Percentiles rank a stretch among this genome's conserved stretches.
Evolutionary conservation across 1,140 invertebrate species (phyloP).

Genomic region (Colletes latitarsis): DNA sequence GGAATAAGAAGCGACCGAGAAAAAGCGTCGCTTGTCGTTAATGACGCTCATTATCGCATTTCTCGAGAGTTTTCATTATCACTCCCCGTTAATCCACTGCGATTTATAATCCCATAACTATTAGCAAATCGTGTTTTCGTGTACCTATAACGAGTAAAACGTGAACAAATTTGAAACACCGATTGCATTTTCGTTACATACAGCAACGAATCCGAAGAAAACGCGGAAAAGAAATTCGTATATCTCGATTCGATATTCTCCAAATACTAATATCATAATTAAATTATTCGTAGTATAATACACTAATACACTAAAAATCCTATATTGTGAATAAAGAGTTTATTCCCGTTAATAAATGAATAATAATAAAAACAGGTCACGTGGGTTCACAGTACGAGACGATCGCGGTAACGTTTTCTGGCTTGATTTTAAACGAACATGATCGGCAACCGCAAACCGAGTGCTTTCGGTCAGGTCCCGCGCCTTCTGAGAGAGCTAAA

Average conservation of each 20-base stretch:
- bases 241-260: slow-evolving; percentile 3
- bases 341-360: no score
- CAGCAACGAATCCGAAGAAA: not conserved
- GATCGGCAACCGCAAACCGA: not conserved
- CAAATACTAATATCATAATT: not conserved
- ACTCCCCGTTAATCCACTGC: not conserved
- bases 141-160: not conserved
- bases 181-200: slow-evolving; percentile 4
- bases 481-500: not conserved
- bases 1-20: slow-evolving; percentile 17
- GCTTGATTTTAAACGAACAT: slow-evolving; percentile 6
- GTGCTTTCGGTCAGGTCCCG: not conserved
- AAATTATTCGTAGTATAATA: no score
- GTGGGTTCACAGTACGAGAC: not conserved
- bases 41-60: slow-evolving; percentile 28
- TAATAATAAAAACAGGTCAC: not conserved
- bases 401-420: not conserved
- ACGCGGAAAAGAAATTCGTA: not conserved
- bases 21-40: slow-evolving; percentile 29
- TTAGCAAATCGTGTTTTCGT: slow-evolving; percentile 5
- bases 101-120: not conserved
- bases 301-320: no score
- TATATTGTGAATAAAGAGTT: no score
- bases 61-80: slow-evolving; percentile 25
- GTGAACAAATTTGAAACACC: not conserved